Evolutionary conservation across 2,888 invertebrate species (phyloP).

Genomic region (Stomorhina lunata): DNA sequence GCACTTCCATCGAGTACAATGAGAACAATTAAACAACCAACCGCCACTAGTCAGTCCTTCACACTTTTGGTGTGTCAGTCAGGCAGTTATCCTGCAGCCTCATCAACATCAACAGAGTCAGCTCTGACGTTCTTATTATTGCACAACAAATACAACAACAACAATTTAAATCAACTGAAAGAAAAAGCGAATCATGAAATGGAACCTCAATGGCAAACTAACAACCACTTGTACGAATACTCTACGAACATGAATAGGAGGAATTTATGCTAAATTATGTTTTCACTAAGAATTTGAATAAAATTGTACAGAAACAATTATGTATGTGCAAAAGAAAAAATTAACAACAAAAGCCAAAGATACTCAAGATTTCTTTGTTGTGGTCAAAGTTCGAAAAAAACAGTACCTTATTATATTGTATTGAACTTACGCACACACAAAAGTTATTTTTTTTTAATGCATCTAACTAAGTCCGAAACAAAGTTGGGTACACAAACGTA

Average conservation of each 20-base stretch:
- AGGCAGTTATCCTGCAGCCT: neutral
- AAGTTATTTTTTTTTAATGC: too few species aligned
- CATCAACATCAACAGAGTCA: slow-evolving; percentile 1
- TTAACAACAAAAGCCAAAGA: slow-evolving; percentile 20
- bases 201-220: slow-evolving; percentile 29
- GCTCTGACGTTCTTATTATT: neutral
- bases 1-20: neutral
- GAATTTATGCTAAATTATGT: neutral
- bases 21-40: neutral
- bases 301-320: neutral
- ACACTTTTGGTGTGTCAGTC: neutral
- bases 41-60: neutral
- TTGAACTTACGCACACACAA: too few species aligned
- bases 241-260: too few species aligned
- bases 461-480: too few species aligned
- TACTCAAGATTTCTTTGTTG: neutral
- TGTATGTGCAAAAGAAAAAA: neutral
- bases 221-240: slow-evolving; percentile 5
- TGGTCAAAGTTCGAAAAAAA: too few species aligned
- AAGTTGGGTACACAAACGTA: too few species aligned
- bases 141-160: neutral
- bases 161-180: too few species aligned
- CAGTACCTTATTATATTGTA: too few species aligned
- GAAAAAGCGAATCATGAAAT: slow-evolving; percentile 5
- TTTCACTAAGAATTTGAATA: neutral